Conservation (phyloP, 2,113 vertebrate genomes). For the Sapayoa aenigma region DNA sequence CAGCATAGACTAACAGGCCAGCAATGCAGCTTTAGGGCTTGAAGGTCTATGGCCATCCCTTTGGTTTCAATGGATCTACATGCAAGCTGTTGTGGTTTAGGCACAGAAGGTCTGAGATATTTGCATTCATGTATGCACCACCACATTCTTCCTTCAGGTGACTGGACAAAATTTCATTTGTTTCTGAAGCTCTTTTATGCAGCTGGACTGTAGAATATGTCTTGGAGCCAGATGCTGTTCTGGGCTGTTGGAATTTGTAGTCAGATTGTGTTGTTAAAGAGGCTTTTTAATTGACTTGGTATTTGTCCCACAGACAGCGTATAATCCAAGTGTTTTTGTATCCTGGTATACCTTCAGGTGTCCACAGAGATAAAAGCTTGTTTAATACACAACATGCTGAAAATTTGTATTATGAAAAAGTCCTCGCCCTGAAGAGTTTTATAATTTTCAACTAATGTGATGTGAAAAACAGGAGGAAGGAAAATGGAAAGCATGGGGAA, state of each 20-base stretch:
- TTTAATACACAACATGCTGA: slow-evolving; percentile 10
- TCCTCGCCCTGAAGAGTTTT: neutral
- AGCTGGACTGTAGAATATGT: neutral
- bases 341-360: neutral
- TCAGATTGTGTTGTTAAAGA: neutral
- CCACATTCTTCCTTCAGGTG: neutral
- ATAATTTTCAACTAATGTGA: neutral
- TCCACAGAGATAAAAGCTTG: neutral
- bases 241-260: neutral
- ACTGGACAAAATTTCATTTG: neutral
- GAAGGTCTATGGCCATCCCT: neutral
- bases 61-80: neutral
- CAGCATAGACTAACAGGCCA: neutral
- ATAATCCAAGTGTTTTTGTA: slow-evolving; percentile 7
- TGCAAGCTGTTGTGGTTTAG: neutral
- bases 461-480: slow-evolving; percentile 23
- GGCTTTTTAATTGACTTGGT: slow-evolving; percentile 17
- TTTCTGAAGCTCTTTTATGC: neutral
- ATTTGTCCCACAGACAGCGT: neutral
- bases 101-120: neutral
- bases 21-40: neutral
- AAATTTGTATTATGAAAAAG: slow-evolving; percentile 1
- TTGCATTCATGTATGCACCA: neutral
- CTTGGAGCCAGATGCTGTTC: neutral
- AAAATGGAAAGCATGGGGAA: neutral